A percentile compares a stretch with the other conserved stretches of the same genome.
Evolutionary conservation across 2,797 vertebrate species (phyloP).

Genomic region (Sebastolobus altivelis): DNA sequence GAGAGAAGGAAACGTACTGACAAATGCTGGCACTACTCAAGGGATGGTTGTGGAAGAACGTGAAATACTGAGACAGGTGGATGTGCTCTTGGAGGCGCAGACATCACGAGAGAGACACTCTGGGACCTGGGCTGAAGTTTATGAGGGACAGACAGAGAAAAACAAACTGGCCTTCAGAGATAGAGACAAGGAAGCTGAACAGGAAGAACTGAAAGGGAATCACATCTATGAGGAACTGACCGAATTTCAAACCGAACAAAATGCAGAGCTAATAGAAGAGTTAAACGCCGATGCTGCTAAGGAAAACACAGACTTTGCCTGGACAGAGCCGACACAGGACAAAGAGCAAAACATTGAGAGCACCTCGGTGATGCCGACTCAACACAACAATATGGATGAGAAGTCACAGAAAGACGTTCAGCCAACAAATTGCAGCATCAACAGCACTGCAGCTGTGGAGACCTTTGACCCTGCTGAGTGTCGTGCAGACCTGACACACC

Average conservation of each 20-base stretch:
- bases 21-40: neutral
- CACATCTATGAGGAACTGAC: neutral
- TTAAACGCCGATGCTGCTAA: neutral
- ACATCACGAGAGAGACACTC: neutral
- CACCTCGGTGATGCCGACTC: neutral
- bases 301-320: conserved; percentile 1
- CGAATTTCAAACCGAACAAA: neutral
- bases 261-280: neutral
- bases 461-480: neutral
- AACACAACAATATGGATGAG: conserved; percentile 1
- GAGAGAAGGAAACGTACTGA: neutral
- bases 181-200: neutral
- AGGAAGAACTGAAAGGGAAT: neutral
- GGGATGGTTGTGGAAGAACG: neutral
- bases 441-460: neutral
- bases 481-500: neutral
- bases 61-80: conserved; percentile 12
- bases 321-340: conserved; percentile 11
- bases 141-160: conserved; percentile 1
- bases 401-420: conserved; percentile 1
- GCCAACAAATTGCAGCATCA: neutral
- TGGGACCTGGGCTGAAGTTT: conserved; percentile 9
- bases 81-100: conserved; percentile 21
- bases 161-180: neutral
- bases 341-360: neutral